Evolutionary conservation across 2,113 vertebrate genomes (phyloP), one percentile per base, ranked within the genome.

Genomic region (Crocuta crocuta): DNA sequence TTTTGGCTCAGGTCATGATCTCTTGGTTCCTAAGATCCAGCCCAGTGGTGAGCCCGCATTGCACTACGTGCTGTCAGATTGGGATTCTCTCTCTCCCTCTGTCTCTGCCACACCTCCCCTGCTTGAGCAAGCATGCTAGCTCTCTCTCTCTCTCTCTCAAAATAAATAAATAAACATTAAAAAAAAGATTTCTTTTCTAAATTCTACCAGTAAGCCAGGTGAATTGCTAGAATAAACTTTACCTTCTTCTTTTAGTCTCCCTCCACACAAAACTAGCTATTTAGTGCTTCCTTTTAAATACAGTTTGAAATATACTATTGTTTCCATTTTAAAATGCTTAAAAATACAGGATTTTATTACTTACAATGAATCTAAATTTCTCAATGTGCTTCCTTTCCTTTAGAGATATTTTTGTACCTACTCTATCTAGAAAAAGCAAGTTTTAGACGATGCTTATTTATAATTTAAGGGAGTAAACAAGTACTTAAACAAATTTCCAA

Each of bases 401-500:
- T 4, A 76, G 48, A 68, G 68, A 48, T 35, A 81, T 35, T 83
- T 80, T 19, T 48, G 81, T 2, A 58, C 1, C 7, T 83, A 66
- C 5, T 33, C 10, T 87, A 21, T 70, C 26, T 79, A 68, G 55
- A 48, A 80, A 96, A 93, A 96, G 48, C 31, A 94, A 68, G 16
- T 82, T 96, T 94, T 71, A 96, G 70, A 74, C 6, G 63, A 81
- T 10, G 9, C 53, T 79, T 91, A 24, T 28, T 79, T 91, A 24
- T 28, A 78, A 94, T 89, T 90, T 76, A 85, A 84, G 19, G 31
- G 33, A 84, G 73, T 5, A 94, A 91, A 61, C 28, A 95, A 87
- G 26, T 66, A 28, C 28, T 94, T 91, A 79, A 85, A 92, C 55
- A 95, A 71, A 97, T 95, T 97, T 97, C 17, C 45, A 80, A 71